Evolutionary conservation across 2,797 vertebrate species (phyloP).

Genomic region (Merluccius polli): DNA sequence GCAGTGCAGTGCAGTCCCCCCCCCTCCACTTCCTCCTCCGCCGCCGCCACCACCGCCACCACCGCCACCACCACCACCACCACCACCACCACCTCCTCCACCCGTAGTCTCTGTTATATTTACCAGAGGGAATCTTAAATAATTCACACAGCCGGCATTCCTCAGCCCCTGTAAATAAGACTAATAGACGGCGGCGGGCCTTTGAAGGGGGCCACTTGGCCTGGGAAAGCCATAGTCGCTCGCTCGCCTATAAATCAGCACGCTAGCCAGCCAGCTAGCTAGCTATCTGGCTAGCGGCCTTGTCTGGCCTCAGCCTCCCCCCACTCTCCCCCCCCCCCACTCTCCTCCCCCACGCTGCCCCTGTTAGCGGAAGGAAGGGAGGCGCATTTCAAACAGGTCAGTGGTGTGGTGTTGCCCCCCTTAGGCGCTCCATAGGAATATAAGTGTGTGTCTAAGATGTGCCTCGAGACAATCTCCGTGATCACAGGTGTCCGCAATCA

Average conservation of each 20-base stretch:
- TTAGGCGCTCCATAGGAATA: conserved; percentile 19
- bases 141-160: conserved; percentile 54
- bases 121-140: conserved; percentile 57
- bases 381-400: conserved; percentile 48
- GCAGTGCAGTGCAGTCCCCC: conserved; percentile 13
- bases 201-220: conserved; percentile 59
- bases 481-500: no score
- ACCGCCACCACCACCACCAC: not conserved
- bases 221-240: conserved; percentile 50
- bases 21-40: not conserved
- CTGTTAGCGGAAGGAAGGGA: conserved; percentile 46
- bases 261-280: not conserved
- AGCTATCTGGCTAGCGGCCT: conserved; percentile 20
- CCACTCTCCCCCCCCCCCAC: not conserved
- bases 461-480: no score
- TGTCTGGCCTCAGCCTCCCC: conserved; percentile 42
- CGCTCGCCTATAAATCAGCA: conserved; percentile 60
- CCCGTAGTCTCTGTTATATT: conserved; percentile 49
- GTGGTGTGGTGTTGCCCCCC: conserved; percentile 18
- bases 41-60: conserved; percentile 6
- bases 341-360: no score
- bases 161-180: conserved; percentile 63
- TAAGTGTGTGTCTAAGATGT: no score
- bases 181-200: conserved; percentile 54
- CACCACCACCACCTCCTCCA: conserved; percentile 9